These are phyloP conservation scores for Philopedon plagiatum DNA, from an alignment of 2,888 invertebrate genomes.

Conservation along the genomic window DNA sequence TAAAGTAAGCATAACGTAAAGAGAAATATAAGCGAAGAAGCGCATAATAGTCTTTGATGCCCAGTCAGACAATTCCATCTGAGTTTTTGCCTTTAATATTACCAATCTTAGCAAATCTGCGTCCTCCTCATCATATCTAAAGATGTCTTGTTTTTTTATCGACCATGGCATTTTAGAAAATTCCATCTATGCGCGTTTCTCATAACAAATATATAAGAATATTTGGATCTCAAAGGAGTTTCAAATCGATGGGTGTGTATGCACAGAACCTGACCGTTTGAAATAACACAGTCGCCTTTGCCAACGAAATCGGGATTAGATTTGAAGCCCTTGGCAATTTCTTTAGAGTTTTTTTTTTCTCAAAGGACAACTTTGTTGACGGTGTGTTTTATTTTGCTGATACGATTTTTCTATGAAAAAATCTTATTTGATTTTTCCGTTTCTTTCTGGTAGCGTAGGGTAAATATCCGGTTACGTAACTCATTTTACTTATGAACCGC, in stretches of 20 bases:
- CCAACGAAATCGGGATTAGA: conserved; percentile 38
- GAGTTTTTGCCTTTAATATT: no score
- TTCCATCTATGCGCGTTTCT: background rate
- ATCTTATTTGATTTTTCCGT: no score
- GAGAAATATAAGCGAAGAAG: no score
- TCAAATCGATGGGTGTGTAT: conserved; percentile 44
- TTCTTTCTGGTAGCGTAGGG: no score
- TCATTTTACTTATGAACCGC: no score
- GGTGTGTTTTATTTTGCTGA: conserved; percentile 25
- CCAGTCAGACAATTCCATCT: no score
- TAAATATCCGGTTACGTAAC: no score
- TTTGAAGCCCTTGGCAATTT: conserved; percentile 45
- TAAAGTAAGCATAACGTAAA: no score
- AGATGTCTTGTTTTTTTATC: no score
- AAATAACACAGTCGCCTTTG: conserved; percentile 45
- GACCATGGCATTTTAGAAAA: background rate
- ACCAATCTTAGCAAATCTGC: no score
- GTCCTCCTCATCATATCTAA: no score
- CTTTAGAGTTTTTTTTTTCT: conserved; percentile 28
- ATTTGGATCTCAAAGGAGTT: conserved; percentile 13
- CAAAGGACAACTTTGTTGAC: conserved; percentile 31
- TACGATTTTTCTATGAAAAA: background rate
- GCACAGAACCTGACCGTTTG: conserved; percentile 41
- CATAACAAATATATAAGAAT: conserved; percentile 22
- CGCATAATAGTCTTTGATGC: no score